phyloP scores from a whole-genome alignment of 2,113 vertebrate species.

The Nyctereutes procyonoides region DNA sequence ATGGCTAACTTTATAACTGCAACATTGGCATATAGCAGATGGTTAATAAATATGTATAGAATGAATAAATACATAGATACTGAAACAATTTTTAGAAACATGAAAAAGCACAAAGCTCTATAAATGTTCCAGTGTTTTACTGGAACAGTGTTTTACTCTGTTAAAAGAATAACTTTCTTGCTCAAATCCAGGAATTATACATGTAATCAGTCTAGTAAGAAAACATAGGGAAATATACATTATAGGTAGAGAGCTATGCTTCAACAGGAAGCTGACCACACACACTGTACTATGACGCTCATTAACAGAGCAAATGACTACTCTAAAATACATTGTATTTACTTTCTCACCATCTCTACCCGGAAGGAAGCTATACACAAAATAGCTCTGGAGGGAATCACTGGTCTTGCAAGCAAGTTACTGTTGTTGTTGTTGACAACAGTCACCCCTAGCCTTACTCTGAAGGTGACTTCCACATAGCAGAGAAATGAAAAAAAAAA shows the following conservation, averaged over 20 bases:
- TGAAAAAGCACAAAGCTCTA: background rate
- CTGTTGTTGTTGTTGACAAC: background rate
- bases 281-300: background rate
- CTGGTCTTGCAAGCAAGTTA: conserved; percentile 14
- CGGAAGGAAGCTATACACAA: conserved; percentile 34
- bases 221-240: conserved; percentile 1
- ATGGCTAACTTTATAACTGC: background rate
- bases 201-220: background rate
- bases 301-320: conserved; percentile 64
- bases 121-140: background rate
- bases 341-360: background rate
- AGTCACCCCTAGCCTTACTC: background rate
- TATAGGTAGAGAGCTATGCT: background rate
- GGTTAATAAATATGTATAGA: background rate
- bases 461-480: conserved; percentile 59
- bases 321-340: conserved; percentile 45
- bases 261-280: conserved; percentile 6
- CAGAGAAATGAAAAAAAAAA: conserved; percentile 39
- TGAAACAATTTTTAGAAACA: background rate
- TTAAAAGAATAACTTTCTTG: background rate
- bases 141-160: background rate
- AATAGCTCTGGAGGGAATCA: conserved; percentile 61
- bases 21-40: background rate
- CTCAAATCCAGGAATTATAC: background rate
- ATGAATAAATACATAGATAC: background rate